Conservation (phyloP, 2,113 vertebrate species). For the Pollimyrus isidori region DNA sequence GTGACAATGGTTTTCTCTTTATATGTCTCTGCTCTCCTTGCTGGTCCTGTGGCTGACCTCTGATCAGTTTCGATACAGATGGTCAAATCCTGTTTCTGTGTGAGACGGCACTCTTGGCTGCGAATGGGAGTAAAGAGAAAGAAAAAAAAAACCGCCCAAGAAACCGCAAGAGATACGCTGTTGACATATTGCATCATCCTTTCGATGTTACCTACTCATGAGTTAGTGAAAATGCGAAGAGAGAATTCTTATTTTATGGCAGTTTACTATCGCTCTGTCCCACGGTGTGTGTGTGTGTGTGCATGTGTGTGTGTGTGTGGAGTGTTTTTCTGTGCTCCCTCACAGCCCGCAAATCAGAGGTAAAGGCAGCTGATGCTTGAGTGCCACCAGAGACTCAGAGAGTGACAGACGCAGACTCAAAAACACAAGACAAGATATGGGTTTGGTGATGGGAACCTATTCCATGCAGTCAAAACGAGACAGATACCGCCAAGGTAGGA, state of each 20-base stretch:
- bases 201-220: neutral
- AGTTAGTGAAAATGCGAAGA: neutral
- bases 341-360: slow-evolving; percentile 26
- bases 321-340: neutral
- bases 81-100: neutral
- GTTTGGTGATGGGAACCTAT: slow-evolving; percentile 45
- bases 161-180: neutral
- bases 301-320: neutral
- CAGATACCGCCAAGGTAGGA: slow-evolving; percentile 40
- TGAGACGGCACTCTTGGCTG: neutral
- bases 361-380: slow-evolving; percentile 13
- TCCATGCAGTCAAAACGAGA: slow-evolving; percentile 43
- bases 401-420: slow-evolving; percentile 5
- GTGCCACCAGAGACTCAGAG: slow-evolving; percentile 8
- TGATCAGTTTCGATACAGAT: neutral
- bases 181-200: neutral
- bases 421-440: slow-evolving; percentile 30
- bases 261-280: neutral
- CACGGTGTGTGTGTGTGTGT: neutral
- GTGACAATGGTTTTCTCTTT: neutral
- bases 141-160: neutral
- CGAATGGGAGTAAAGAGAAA: too few species aligned
- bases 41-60: neutral
- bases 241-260: neutral
- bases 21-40: neutral